A percentile compares a stretch with the other conserved stretches of the same genome.
Evolutionary conservation across 2,113 vertebrate species (phyloP).

Genomic region (Hyperoodon ampullatus): DNA sequence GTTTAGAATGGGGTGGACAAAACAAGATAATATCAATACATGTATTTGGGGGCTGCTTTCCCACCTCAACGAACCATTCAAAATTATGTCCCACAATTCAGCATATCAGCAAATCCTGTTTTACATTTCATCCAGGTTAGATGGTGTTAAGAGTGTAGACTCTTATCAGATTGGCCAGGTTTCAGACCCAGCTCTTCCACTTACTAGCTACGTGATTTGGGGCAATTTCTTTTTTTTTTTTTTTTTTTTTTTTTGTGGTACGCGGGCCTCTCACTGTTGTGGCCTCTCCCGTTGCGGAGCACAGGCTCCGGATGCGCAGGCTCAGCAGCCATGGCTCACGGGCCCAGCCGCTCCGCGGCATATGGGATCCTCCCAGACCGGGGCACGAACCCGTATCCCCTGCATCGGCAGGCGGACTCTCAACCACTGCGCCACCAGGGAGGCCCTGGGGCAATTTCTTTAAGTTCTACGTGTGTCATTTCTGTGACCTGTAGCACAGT

Average conservation of each 20-base stretch:
- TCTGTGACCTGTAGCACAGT: not conserved
- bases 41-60: not conserved
- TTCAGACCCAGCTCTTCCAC: slow-evolving; percentile 17
- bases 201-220: not conserved
- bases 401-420: too few relatives aligned
- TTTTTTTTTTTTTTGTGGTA: too few relatives aligned
- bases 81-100: not conserved
- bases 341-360: too few relatives aligned
- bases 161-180: not conserved
- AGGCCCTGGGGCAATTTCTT: slow-evolving; percentile 46
- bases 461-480: slow-evolving; percentile 33
- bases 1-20: not conserved
- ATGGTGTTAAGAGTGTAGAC: not conserved
- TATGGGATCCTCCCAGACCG: too few relatives aligned
- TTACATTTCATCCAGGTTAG: not conserved
- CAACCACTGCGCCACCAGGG: too few relatives aligned
- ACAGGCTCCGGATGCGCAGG: too few relatives aligned
- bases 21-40: not conserved
- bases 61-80: not conserved
- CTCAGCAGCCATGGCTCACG: too few relatives aligned
- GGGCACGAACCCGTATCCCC: too few relatives aligned
- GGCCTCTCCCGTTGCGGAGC: too few relatives aligned
- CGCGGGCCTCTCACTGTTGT: too few relatives aligned
- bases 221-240: slow-evolving; percentile 61
- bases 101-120: not conserved